A percentile compares a stretch with the other conserved stretches of the same genome.
Conservation (phyloP, 2,113 vertebrate genomes). For the Genyomyrus donnyi region DNA sequence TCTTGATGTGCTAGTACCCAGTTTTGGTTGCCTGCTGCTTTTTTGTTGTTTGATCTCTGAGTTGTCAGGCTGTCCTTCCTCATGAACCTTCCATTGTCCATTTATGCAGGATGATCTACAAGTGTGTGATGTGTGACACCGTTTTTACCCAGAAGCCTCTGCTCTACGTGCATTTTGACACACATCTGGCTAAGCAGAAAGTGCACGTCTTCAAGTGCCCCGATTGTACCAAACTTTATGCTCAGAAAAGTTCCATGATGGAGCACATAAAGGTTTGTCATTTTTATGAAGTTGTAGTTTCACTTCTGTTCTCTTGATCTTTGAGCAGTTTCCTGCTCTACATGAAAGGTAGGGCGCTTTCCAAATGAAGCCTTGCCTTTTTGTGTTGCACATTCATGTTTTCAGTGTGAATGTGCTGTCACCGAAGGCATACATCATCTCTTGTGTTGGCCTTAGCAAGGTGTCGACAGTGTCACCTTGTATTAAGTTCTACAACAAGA, state of each 20-base stretch:
- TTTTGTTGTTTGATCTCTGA: neutral
- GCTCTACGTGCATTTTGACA: conserved; percentile 86
- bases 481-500: conserved; percentile 48
- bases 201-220: conserved; percentile 91
- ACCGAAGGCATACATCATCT: conserved; percentile 38
- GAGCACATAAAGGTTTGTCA: conserved; percentile 80
- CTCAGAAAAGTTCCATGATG: conserved; percentile 80
- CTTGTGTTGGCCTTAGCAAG: conserved; percentile 50
- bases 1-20: neutral
- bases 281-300: neutral
- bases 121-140: conserved; percentile 93
- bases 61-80: neutral
- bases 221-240: conserved; percentile 83
- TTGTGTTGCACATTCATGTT: conserved; percentile 51
- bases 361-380: neutral
- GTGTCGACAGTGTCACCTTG: conserved; percentile 34
- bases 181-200: conserved; percentile 80
- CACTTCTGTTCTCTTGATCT: neutral
- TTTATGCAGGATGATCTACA: conserved; percentile 78
- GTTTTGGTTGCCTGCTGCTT: neutral
- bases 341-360: neutral
- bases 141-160: conserved; percentile 88
- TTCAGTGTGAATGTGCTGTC: conserved; percentile 48
- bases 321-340: neutral
- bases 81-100: neutral